Conservation (phyloP, 2,888 invertebrate species). For the Coleophora flavipennella region DNA sequence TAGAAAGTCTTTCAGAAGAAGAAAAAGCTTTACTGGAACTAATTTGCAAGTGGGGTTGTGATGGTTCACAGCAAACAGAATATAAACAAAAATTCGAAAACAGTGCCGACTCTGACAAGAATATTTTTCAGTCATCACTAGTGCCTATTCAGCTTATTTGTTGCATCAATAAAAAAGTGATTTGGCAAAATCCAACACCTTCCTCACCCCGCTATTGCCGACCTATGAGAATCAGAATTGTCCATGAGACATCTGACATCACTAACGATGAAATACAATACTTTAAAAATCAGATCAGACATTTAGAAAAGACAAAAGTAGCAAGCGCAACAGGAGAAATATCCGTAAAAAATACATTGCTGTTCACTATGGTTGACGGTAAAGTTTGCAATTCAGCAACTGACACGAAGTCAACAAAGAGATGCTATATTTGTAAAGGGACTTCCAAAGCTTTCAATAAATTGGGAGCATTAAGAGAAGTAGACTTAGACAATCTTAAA, state of each 20-base stretch:
- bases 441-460: not conserved
- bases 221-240: conserved; percentile 3
- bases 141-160: not conserved
- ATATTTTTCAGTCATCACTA: not conserved
- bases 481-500: not conserved
- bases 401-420: conserved; percentile 18
- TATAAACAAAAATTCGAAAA: conserved; percentile 1
- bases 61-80: conserved; percentile 2
- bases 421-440: conserved; percentile 10
- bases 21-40: conserved; percentile 8
- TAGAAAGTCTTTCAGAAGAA: conserved; percentile 1
- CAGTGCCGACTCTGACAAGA: not conserved
- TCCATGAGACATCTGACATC: conserved; percentile 3
- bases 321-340: too few species aligned
- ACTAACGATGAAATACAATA: conserved; percentile 3
- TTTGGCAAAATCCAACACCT: conserved; percentile 7
- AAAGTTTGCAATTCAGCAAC: conserved; percentile 26
- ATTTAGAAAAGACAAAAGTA: not conserved
- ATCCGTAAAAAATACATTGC: conserved; percentile 6
- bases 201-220: conserved; percentile 6
- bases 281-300: conserved; percentile 1
- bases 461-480: not conserved
- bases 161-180: not conserved
- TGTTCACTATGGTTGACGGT: conserved; percentile 22
- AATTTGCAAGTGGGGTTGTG: conserved; percentile 4